Base-by-base conservation (phyloP, 2,113 vertebrate species). In the Donacobius atricapilla region DNA sequence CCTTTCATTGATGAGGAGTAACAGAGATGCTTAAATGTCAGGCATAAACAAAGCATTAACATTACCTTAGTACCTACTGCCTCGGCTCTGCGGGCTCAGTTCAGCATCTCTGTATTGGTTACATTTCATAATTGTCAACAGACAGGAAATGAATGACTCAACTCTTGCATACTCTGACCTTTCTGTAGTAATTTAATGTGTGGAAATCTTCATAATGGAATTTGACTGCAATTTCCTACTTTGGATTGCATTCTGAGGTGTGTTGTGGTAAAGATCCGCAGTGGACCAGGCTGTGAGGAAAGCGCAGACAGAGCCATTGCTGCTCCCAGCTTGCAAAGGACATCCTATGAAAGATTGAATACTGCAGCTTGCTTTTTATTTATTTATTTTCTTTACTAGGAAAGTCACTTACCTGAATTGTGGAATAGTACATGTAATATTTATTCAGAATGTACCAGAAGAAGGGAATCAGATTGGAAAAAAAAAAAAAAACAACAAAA, bases 331-430 rank as follows among this genome's bases (percentile, higher is more conserved):
- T 58, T 70, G 15, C 39, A 54, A 70, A 96, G 24, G 23, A 65
- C 33, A 40, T 44, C 27, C 27, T 63, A 50, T 82, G 54, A 82
- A 93, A 95, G 35, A 82, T 2, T 45, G 39, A 95, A 58, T 44
- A 56, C 7, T 53, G 20, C 37, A 56, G 23, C 77, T 96, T 88
- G 76, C 17, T 71, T 70, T 94, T 85, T 70, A 56, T 87, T 86
- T 79, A 84, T 63, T 86, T 77, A 42, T 93, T 88, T 92, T 61
- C 21, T 77, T 66, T 73, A 81, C 73, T 80, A 69, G 75, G 27
- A 90, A 81, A 95, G 30, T 5, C 71, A 89, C 72, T 95, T 93
- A 83, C 25, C 47, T 92, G 71, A 94, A 82, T 94, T 89, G 56
- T 82, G 89, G 45, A 94, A 91, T 50, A 84, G 45, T 47, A 35